Base-by-base conservation (phyloP, 2,888 invertebrate species). In the Siphlonurus alternatus region DNA sequence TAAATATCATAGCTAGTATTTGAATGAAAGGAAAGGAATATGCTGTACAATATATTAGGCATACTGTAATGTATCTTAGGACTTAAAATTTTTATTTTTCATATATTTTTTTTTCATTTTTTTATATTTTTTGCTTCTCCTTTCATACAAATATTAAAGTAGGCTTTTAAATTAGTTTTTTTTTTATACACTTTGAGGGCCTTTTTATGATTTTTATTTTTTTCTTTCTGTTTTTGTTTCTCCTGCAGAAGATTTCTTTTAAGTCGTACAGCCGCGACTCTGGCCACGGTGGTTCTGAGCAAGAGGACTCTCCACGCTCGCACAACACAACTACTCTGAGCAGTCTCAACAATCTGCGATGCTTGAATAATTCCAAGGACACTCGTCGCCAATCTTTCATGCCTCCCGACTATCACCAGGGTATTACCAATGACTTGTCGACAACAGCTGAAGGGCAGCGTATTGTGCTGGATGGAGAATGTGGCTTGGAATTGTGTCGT, bases 221-320 rank as follows among this genome's bases (percentile, higher is more conserved):
- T n/a, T n/a, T n/a, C n/a, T n/a, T n/a, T n/a, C n/a, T n/a, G n/a
- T 24, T 53, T 19, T 64, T 25, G 23, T 59, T 66, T 65, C 70
- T 71, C 73, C 76, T 76, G 70, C 87, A 88, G 88, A 88, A 87
- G 86, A 87, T 86, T 85, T 88, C 87, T 85, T 88, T 87, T 87
- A 88, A 88, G 75, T 86, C 86, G 70, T 86, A 81, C 73, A 83
- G 81, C 68, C 81, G 82, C 67, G 83, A 83, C 73, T 82, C 82
- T 60, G 81, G 82, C 67, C 82, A 83, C 77, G 78, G 85, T 73
- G 77, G 85, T 74, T 80, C 83, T 74, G 75, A 83, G 79, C 78
- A 87, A 78, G 76, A 83, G 78, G 77, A 87, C 77, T 77, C 87
- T 74, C 80, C 86, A 71, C 77, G 86, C 77, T 78, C 83, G 74